These are phyloP conservation scores for Acrocephalus arundinaceus DNA, from an alignment of 2,113 vertebrate species.

Conservation along the genomic window DNA sequence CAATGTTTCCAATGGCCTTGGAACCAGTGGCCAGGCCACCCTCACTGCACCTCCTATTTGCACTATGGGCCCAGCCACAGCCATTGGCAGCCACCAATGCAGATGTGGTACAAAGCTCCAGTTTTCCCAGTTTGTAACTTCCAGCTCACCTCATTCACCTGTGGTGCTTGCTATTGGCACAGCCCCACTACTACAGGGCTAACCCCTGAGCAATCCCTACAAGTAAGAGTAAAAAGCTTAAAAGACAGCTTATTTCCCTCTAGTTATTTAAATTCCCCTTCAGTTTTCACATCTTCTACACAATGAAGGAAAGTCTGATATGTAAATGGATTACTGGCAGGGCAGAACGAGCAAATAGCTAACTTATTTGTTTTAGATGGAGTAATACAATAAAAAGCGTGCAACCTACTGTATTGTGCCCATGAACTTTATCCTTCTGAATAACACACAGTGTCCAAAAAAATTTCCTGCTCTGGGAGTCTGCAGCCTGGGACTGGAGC, in stretches of 20 bases:
- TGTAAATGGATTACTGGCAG: conserved; percentile 31
- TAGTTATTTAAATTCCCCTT: neutral
- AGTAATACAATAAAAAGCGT: neutral
- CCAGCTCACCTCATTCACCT: neutral
- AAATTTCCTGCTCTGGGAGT: conserved; percentile 39
- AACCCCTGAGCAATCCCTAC: neutral
- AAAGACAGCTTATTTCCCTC: neutral
- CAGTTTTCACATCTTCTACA: neutral
- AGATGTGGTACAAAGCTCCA: neutral
- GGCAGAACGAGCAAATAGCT: conserved; percentile 19
- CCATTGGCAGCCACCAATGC: rapidly evolving
- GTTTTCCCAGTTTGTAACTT: neutral
- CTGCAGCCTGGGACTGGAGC: neutral
- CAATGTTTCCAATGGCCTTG: rapidly evolving
- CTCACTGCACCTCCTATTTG: rapidly evolving
- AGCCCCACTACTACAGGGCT: neutral
- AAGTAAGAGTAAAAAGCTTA: neutral
- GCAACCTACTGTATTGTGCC: conserved; percentile 34
- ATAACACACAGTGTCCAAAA: conserved; percentile 16
- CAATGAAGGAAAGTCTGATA: conserved; percentile 22
- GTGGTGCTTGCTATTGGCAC: neutral
- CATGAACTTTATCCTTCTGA: conserved; percentile 53
- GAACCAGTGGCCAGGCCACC: neutral
- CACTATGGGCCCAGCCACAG: neutral
- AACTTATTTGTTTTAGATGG: conserved; percentile 36